Conservation (phyloP, 2,113 vertebrate species). For the Benitochromis conjunctus region DNA sequence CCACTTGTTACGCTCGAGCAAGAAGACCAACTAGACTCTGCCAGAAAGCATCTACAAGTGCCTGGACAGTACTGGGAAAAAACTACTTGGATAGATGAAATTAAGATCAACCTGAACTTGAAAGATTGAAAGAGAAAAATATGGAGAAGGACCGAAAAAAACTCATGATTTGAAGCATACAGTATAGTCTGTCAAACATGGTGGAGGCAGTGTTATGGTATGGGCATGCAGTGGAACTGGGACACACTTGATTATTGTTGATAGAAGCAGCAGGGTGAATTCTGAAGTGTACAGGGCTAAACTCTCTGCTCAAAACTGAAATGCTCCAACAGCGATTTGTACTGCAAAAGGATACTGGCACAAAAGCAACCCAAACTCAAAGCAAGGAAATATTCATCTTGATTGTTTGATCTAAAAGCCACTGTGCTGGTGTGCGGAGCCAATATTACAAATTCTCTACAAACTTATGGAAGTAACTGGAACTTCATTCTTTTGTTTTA, state of each 20-base stretch:
- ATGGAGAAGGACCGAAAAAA: not conserved
- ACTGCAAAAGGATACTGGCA: not conserved
- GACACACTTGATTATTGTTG: not conserved
- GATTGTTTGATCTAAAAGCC: not conserved
- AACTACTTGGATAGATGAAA: not conserved
- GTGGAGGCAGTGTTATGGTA: not conserved
- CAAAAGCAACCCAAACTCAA: not conserved
- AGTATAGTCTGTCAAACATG: not conserved
- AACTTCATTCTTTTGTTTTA: not conserved
- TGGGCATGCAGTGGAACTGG: not conserved
- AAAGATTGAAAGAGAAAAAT: not conserved
- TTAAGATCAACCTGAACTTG: not conserved
- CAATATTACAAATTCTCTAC: not conserved
- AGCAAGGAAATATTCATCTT: not conserved
- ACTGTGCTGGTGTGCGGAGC: not conserved
- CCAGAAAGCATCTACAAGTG: not conserved
- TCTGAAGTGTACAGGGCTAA: not conserved
- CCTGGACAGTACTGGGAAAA: not conserved
- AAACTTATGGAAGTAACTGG: not conserved
- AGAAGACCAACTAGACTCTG: not conserved
- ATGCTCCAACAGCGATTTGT: not conserved
- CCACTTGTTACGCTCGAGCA: fast-evolving
- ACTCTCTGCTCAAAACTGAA: not conserved
- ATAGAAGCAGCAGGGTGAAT: not conserved
- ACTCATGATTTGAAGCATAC: not conserved